These are phyloP conservation scores for Pollenia labialis DNA, from an alignment of 2,888 invertebrate genomes.

Conservation along the genomic window DNA sequence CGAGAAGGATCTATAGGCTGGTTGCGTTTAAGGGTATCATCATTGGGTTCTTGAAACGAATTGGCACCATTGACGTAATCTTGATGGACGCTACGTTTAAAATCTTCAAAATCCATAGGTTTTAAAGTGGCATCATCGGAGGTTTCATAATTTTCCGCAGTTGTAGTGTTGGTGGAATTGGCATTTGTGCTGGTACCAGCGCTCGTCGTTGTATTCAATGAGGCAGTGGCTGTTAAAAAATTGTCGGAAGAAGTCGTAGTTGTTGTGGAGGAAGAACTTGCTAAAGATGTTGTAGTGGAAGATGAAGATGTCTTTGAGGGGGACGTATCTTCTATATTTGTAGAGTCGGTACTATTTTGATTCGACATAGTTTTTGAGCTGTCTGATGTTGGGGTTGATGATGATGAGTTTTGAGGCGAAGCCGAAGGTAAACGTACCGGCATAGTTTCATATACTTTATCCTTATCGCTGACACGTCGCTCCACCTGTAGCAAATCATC, in stretches of 20 bases:
- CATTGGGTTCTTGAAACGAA: conserved; percentile 82
- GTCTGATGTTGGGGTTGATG: conserved; percentile 80
- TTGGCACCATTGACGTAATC: conserved; percentile 84
- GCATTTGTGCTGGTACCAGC: conserved; percentile 76
- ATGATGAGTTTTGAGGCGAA: conserved; percentile 84
- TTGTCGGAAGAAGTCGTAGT: conserved; percentile 80
- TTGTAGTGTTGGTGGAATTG: conserved; percentile 78
- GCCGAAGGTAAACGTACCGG: conserved; percentile 86
- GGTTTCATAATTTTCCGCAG: conserved; percentile 79
- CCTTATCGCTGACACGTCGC: conserved; percentile 86
- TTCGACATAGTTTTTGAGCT: conserved; percentile 78
- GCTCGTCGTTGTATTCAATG: conserved; percentile 74
- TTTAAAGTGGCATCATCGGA: conserved; percentile 83
- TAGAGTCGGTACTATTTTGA: conserved; percentile 77
- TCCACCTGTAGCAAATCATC: conserved; percentile 89
- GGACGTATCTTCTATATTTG: conserved; percentile 70
- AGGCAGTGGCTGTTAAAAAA: conserved; percentile 81
- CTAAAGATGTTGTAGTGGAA: conserved; percentile 73
- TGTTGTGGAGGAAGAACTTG: conserved; percentile 76
- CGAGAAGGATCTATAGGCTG: conserved; percentile 85
- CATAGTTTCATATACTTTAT: conserved; percentile 89
- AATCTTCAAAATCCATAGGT: conserved; percentile 84
- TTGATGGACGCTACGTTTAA: conserved; percentile 83
- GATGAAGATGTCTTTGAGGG: conserved; percentile 73
- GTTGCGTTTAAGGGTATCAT: conserved; percentile 83